These are phyloP conservation scores for Chloebia gouldiae DNA, from an alignment of 2,113 vertebrate genomes.

Conservation along the genomic window DNA sequence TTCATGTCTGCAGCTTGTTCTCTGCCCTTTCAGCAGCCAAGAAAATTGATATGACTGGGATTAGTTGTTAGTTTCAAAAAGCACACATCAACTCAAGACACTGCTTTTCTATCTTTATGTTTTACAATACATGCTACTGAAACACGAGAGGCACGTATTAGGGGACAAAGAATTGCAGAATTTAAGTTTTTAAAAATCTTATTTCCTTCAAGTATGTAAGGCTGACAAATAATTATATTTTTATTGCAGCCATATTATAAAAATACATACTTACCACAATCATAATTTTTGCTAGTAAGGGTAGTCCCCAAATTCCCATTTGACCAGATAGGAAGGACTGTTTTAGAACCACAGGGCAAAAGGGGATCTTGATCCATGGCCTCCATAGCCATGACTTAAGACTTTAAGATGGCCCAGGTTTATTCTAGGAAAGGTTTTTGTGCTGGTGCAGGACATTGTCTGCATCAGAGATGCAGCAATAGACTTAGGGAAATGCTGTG, in stretches of 20 bases:
- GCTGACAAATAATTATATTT: not conserved
- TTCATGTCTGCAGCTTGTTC: not conserved
- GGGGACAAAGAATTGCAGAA: not conserved
- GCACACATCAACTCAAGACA: not conserved
- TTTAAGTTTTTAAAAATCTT: not conserved
- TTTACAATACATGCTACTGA: not conserved
- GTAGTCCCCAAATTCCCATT: not conserved
- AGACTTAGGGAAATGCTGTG: not conserved
- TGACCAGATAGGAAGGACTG: not conserved
- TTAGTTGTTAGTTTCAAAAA: not conserved
- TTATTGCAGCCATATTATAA: not conserved
- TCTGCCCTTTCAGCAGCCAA: not conserved
- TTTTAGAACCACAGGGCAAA: not conserved
- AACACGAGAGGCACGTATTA: not conserved
- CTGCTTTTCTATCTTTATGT: not conserved
- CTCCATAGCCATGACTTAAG: not conserved
- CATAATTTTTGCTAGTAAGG: not conserved
- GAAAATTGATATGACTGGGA: not conserved
- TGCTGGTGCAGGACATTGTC: not conserved
- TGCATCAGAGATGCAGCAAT: not conserved
- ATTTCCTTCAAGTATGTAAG: not conserved
- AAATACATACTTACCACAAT: not conserved
- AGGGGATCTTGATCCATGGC: fast-evolving
- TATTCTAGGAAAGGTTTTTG: not conserved
- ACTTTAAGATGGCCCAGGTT: not conserved